These are phyloP conservation scores for Accipiter cooperii DNA, from an alignment of 2,113 vertebrate genomes.

Conservation along the genomic window DNA sequence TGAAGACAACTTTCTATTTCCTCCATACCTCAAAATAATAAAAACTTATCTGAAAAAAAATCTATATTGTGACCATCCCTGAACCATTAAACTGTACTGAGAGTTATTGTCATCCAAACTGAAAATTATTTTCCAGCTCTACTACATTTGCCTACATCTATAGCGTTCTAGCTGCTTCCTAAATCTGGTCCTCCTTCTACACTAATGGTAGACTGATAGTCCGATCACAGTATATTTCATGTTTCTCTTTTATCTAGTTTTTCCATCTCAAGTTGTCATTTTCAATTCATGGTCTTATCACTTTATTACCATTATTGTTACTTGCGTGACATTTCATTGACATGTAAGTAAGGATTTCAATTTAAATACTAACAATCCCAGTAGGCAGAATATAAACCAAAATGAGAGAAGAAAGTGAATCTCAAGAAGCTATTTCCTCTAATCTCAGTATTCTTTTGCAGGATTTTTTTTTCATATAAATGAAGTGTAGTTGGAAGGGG, in stretches of 20 bases:
- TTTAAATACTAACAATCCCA: neutral
- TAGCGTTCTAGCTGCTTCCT: neutral
- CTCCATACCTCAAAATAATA: neutral
- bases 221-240: neutral
- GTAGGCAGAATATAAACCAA: neutral
- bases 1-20: neutral
- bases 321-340: neutral
- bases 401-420: neutral
- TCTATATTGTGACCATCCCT: neutral
- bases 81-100: neutral
- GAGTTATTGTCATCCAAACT: neutral
- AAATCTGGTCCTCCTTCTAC: neutral
- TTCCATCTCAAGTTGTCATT: neutral
- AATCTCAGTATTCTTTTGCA: neutral
- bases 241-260: neutral
- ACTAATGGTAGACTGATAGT: neutral
- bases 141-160: neutral
- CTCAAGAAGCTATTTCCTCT: neutral
- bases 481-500: neutral
- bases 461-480: neutral
- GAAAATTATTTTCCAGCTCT: neutral
- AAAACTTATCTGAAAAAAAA: neutral
- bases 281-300: neutral
- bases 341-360: neutral
- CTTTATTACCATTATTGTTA: neutral